Evolutionary conservation across 2,888 invertebrate genomes (phyloP).

Genomic region (Aspidiotus rigidus): DNA sequence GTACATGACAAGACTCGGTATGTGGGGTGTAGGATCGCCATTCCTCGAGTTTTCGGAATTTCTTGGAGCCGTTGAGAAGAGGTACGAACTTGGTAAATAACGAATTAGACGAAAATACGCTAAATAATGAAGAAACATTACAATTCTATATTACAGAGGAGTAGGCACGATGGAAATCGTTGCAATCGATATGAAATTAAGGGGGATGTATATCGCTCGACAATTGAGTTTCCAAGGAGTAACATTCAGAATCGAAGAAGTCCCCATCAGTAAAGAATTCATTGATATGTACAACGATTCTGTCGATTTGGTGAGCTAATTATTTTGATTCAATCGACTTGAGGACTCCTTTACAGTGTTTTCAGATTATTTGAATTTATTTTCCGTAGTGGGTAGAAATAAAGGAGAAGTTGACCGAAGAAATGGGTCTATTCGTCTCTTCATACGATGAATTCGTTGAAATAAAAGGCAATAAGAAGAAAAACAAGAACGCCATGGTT

Average conservation of each 20-base stretch:
- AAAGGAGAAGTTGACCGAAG: slow-evolving; percentile 91
- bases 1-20: slow-evolving; percentile 97
- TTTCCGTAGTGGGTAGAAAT: slow-evolving; percentile 81
- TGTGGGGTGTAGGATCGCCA: slow-evolving; percentile 96
- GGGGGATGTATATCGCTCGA: slow-evolving; percentile 97
- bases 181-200: slow-evolving; percentile 99
- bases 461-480: slow-evolving; percentile 87
- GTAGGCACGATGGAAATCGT: slow-evolving; percentile 99
- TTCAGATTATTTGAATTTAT: slow-evolving; percentile 1
- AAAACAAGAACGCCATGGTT: slow-evolving; percentile 59
- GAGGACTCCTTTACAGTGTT: no score
- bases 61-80: slow-evolving; percentile 90
- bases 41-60: slow-evolving; percentile 92
- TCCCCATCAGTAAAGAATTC: slow-evolving; percentile 77
- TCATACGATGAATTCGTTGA: slow-evolving; percentile 63
- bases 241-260: slow-evolving; percentile 93
- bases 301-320: slow-evolving; percentile 62
- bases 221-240: slow-evolving; percentile 98
- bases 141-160: slow-evolving; percentile 51
- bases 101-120: no score
- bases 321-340: slow-evolving; percentile 7
- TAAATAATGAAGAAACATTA: no score
- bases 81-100: slow-evolving; percentile 46
- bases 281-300: slow-evolving; percentile 85
- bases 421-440: slow-evolving; percentile 51